Evolutionary conservation across 92 coral and sea anemone genomes (phyloP).

Genomic region (Parazoanthus atlanticus): DNA sequence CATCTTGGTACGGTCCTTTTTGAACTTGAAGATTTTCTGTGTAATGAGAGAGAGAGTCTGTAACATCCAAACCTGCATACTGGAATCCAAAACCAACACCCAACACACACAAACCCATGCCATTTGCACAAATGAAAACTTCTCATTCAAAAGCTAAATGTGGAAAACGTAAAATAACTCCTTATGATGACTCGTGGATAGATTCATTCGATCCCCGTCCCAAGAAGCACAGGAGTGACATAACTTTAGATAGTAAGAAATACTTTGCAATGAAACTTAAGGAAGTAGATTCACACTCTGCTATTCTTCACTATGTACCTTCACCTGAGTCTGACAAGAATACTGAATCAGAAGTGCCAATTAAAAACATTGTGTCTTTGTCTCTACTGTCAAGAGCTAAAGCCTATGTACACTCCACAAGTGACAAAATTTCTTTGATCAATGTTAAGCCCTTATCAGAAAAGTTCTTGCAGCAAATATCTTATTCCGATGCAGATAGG

Average conservation of each 20-base stretch:
- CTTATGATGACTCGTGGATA: conserved; percentile 73
- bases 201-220: conserved; percentile 75
- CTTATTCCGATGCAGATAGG: conserved; percentile 56
- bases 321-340: conserved; percentile 12
- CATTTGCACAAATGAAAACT: conserved; percentile 50
- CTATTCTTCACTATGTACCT: conserved; percentile 61
- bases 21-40: conserved; percentile 69
- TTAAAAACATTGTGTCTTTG: conserved; percentile 21
- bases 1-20: conserved; percentile 75
- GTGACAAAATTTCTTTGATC: background rate
- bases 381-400: conserved; percentile 50
- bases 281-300: conserved; percentile 63
- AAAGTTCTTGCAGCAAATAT: conserved; percentile 43
- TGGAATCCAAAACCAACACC: conserved; percentile 78
- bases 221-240: conserved; percentile 61
- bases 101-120: conserved; percentile 57
- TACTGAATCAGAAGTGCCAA: conserved; percentile 6
- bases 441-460: conserved; percentile 34
- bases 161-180: conserved; percentile 59
- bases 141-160: conserved; percentile 35
- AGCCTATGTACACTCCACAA: conserved; percentile 24
- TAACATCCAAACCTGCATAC: conserved; percentile 57
- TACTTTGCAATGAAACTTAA: conserved; percentile 53
- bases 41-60: conserved; percentile 56
- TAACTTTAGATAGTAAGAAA: conserved; percentile 32